Evolutionary conservation across 2,113 vertebrate genomes (phyloP), one percentile per base, ranked within the genome.

Genomic region (Fukomys damarensis): DNA sequence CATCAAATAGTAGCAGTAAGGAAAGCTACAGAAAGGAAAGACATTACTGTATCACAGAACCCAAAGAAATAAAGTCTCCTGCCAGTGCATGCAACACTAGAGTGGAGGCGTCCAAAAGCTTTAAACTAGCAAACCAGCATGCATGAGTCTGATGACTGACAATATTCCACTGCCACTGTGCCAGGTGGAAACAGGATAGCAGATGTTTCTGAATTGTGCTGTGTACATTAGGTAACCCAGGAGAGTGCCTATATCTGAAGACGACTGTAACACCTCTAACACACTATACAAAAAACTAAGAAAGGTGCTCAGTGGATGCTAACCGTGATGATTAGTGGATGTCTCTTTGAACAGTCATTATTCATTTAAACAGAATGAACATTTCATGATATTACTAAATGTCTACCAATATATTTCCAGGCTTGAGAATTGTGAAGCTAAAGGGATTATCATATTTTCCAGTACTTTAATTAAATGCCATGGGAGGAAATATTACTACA

Each of bases 131-230:
- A 56, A 79, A 87, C 89, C 76, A 90, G 92, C 16, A 80, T 63
- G 93, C 80, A 59, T 83, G 76, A 82, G 16, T 66, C 61, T 77
- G 79, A 89, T 93, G 92, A 92, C 2, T 63, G 92, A 91, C 2
- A 9, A 56, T 52, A 63, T 68, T 91, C 93, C 85, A 90, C 19
- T n/a, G 22, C 82, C 86, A 70, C 59, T 16, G 14, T 79, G 89
- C 89, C 86, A 96, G 81, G 1, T 87, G 54, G 80, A 92, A 94
- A 70, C 10, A 84, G 92, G 93, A 89, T 28, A 72, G 79, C 95
- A 96, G 96, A 91, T 89, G 86, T 95, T 95, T 93, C 83, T 81
- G 84, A 79, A 84, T 70, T 49, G 41, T 84, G 90, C 92, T 70
- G 38, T 20, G 3, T 49, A n/a, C 66, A 81, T 95, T 84, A 84